Evolutionary conservation across 2,888 invertebrate species (phyloP), one percentile per base, ranked within the genome.

Genomic region (Hybos culiciformis): DNA sequence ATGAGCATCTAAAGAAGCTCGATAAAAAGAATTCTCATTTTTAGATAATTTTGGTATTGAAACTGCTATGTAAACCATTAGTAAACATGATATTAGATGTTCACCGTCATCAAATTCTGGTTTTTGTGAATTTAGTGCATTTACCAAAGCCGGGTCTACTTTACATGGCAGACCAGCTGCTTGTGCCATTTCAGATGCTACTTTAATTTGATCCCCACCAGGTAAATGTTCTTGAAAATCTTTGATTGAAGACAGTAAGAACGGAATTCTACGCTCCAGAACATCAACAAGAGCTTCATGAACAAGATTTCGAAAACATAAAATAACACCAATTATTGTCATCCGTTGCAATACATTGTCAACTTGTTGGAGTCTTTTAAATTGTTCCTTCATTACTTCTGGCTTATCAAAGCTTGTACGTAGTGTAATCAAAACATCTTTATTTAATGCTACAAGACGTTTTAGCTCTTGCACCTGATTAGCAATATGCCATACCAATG

Each of bases 21-120:
- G 73, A 60, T 88, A 90, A 56, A 90, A 87, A 0, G 93, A 90
- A 42, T 79, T 80, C 46, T 96, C 94, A 54, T 80, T 85, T 46
- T 85, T 77, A 2, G 97, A 94, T 39, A 98, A 71, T 63, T 91
- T 86, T 2, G 97, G 97, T 53, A 98, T 82, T 1, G 96, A 92
- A 14, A 98, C 94, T 0, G 98, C 97, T 0, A 98, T 90, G 64
- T 97, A 98, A 5, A 99, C 98, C 92, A 99, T 93, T 46, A 99
- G 66, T 31, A 98, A 70, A 62, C 98, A 98, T 2, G 94, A 90
- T 29, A 91, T 72, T 23, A 88, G 72, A 68, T 96, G 94, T 56
- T 96, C 93, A 53, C 94, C 93, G 51, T 91, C 90, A 51, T 87
- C 87, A 4, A 78, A 70, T 56, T 91, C 91, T 20, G 77, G 71